These are phyloP conservation scores for Diploscapter pachys DNA, from an alignment of 1,140 invertebrate species.

Conservation along the genomic window DNA sequence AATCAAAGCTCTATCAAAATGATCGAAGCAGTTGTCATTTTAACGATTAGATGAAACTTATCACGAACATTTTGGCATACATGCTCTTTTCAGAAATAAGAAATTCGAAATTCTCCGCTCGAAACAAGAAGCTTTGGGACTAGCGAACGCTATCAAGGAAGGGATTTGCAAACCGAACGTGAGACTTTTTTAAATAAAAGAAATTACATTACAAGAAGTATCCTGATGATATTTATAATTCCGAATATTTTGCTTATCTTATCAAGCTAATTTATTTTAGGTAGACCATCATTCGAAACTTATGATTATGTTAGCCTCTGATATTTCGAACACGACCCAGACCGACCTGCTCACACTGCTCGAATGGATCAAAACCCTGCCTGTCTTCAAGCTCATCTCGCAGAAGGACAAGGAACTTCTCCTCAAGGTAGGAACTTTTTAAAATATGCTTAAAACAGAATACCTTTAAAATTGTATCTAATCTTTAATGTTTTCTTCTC, in stretches of 20 bases:
- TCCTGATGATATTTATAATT: no score
- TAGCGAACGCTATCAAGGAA: slow-evolving; percentile 30
- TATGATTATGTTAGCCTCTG: slow-evolving; percentile 36
- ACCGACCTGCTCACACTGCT: slow-evolving; percentile 39
- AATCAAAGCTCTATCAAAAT: background rate
- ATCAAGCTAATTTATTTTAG: background rate
- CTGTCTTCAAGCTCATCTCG: slow-evolving; percentile 29
- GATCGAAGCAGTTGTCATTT: background rate
- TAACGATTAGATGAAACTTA: background rate
- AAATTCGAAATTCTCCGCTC: slow-evolving; percentile 37
- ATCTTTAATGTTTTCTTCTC: background rate
- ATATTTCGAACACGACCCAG: slow-evolving; percentile 37
- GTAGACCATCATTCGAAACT: slow-evolving; percentile 20
- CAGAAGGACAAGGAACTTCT: slow-evolving; percentile 21
- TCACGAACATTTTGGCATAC: background rate
- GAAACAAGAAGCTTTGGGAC: slow-evolving; percentile 31
- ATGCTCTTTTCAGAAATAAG: slow-evolving; percentile 22
- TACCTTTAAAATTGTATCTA: background rate
- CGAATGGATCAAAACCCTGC: slow-evolving; percentile 35
- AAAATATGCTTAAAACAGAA: background rate
- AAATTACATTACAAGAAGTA: no score
- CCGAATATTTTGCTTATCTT: no score
- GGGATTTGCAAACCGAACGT: background rate
- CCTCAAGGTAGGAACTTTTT: slow-evolving; percentile 20
- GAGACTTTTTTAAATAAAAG: no score